Base-by-base conservation (phyloP, 2,888 invertebrate genomes). In the Tenthredo livida region DNA sequence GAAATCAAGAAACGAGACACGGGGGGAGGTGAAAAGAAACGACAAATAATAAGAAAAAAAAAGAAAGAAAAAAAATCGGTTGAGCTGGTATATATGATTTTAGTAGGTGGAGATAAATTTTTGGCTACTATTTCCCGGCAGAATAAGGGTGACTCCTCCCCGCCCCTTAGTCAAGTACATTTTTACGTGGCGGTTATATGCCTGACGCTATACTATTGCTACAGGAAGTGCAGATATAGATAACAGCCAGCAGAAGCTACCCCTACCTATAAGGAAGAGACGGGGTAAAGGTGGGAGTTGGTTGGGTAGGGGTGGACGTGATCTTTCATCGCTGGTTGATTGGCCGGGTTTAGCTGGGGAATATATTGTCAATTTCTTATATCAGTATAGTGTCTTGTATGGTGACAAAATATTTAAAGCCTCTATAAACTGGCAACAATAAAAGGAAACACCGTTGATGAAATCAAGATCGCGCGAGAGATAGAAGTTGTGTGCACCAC, bases 311-410 rank as follows among this genome's bases (percentile, higher is more conserved):
- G 87, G 87, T 90, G 92, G 89, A 93, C 93, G 93, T 93, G 93
- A 93, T 92, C 93, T 92, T 93, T 93, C 92, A 93, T 92, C 91
- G 92, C 90, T 88, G 91, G 91, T 92, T 93, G 93, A 93, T 93
- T 93, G 93, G 91, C 90, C 90, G 78, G 75, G 40, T 86, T 83
- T 87, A 73, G 88, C 86, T 86, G 77, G 92, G 50, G 84, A 88
- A 92, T 90, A 87, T 92, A 90, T 92, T 92, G 92, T 91, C 92
- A 89, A 80, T 25, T 47, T 77, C n/a, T 50, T 15, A n/a, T 9
- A 47, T 37, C 54, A 47, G 67, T 21, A 40, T n/a, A n/a, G 15
- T 50, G 2, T 43, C 50, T 6, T n/a, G 10, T 33, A 15, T 17
- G n/a, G 70, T 83, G 92, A 90, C 92, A 89, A 92, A 91, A 92